Evolutionary conservation across 2,888 invertebrate species (phyloP), one percentile per base, ranked within the genome.

Genomic region (Eupithecia exiguata): DNA sequence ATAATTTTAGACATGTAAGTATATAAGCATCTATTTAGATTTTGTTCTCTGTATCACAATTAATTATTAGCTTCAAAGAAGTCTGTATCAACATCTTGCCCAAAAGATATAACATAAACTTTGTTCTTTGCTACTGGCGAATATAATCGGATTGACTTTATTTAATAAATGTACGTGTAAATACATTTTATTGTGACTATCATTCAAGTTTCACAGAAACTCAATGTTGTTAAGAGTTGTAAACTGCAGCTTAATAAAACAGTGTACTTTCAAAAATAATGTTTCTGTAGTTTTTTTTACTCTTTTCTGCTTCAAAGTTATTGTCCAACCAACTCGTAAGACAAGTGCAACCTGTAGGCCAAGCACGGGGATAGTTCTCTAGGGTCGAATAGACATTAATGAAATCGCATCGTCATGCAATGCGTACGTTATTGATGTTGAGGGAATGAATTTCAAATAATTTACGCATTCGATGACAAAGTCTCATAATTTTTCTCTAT

Each of bases 161-260:
- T 72, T 75, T 77, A 68, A 74, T 72, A 74, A 72, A 77, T 83
- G 77, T 75, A 77, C 83, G 77, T 91, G 89, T 90, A 90, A 84
- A 91, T 90, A 89, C 81, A 82, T 86, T 85, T 82, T 82, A 84
- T 83, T 79, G 83, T 83, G 83, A 80, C 82, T 84, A 85, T 83
- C 83, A 87, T 87, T 87, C 86, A 88, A 88, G 92, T 92, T 93
- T 93, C 92, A 86, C 87, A 90, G 92, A 93, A 92, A 92, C 92
- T 89, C 86, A 87, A 87, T 90, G 89, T 90, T 92, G 89, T 91
- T 93, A 89, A 90, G 87, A 90, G 91, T 91, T 92, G 90, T 91
- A 91, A 92, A 89, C 87, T 86, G 87, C 91, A 89, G 92, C 92
- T 92, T 92, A 89, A 89, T 91, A 90, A 92, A 93, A 89, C 85